Conservation (phyloP, 2,113 vertebrate genomes). For the Otus sunia region DNA sequence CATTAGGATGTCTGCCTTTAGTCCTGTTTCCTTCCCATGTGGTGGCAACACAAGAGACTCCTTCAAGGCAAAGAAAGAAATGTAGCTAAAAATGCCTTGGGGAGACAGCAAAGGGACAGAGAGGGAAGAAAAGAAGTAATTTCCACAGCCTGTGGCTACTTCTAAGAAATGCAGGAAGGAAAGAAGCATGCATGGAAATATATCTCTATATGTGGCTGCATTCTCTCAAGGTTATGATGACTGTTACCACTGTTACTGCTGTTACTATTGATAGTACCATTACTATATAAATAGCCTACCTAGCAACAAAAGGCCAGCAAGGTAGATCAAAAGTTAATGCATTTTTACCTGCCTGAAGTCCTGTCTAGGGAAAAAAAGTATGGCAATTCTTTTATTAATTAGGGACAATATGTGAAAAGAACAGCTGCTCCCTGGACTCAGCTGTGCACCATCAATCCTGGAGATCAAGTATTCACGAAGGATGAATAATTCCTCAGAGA, state of each 20-base stretch:
- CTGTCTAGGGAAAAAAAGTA: not conserved
- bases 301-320: not conserved
- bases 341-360: not conserved
- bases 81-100: not conserved
- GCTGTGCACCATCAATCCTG: not conserved
- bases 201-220: not conserved
- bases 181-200: not conserved
- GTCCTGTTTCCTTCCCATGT: not conserved
- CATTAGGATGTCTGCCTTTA: not conserved
- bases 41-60: not conserved
- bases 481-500: not conserved
- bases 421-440: not conserved
- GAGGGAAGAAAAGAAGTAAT: not conserved
- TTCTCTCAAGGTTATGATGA: not conserved
- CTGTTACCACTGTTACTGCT: not conserved
- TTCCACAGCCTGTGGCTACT: not conserved
- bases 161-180: not conserved
- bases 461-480: not conserved
- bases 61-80: not conserved
- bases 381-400: not conserved
- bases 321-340: not conserved
- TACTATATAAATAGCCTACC: not conserved
- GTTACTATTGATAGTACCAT: not conserved
- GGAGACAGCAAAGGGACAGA: not conserved
- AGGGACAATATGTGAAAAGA: not conserved